Percentiles rank a stretch among this genome's conserved stretches.
These are phyloP conservation scores for Phalloptychus januarius DNA, from an alignment of 2,797 vertebrate species.

Conservation along the genomic window DNA sequence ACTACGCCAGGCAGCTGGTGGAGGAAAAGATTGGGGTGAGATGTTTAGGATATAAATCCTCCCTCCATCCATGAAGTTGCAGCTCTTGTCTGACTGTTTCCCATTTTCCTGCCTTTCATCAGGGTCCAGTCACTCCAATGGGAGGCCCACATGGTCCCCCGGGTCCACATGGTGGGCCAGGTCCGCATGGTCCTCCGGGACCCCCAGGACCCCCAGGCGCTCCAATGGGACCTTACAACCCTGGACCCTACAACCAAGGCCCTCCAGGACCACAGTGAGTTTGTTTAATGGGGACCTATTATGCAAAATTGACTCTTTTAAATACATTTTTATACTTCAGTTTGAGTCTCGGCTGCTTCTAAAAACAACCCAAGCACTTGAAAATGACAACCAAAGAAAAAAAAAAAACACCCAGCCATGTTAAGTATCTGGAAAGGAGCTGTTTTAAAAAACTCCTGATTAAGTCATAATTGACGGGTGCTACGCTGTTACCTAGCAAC, in stretches of 20 bases:
- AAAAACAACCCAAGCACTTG: too few species aligned
- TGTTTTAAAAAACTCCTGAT: too few species aligned
- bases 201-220: constrained; percentile 91
- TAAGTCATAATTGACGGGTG: too few species aligned
- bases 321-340: too few species aligned
- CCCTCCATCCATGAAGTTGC: background rate
- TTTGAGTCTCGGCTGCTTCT: too few species aligned
- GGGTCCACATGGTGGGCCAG: constrained; percentile 94
- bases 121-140: constrained; percentile 97
- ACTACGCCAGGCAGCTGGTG: constrained; percentile 96
- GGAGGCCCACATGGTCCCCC: constrained; percentile 94
- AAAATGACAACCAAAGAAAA: too few species aligned
- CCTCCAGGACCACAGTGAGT: constrained; percentile 98
- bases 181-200: constrained; percentile 94
- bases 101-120: constrained; percentile 10
- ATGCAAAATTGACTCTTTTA: too few species aligned
- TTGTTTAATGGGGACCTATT: too few species aligned
- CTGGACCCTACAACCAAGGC: constrained; percentile 95
- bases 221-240: constrained; percentile 98
- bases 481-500: too few species aligned
- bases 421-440: too few species aligned
- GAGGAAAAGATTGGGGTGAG: constrained; percentile 99
- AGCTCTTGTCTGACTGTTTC: background rate
- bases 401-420: too few species aligned
- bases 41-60: background rate